Evolutionary conservation across 2,797 vertebrate species (phyloP).

Genomic region (Limosa lapponica): DNA sequence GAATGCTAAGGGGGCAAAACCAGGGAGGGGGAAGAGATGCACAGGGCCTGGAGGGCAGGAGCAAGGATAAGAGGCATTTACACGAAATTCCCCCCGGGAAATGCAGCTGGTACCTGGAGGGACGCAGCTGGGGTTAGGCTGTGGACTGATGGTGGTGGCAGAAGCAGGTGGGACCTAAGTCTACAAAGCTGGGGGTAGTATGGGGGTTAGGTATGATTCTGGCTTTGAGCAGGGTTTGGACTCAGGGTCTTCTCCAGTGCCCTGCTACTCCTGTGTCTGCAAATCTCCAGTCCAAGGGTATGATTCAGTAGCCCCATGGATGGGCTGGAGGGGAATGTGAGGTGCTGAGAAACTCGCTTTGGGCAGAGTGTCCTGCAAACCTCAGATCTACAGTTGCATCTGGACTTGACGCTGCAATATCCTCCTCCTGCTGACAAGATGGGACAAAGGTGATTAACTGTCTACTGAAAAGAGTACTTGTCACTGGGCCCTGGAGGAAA

Average conservation of each 20-base stretch:
- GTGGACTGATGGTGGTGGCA: neutral
- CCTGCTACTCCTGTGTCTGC: rapidly evolving
- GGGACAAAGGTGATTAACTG: neutral
- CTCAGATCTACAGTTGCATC: neutral
- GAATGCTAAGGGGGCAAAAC: neutral
- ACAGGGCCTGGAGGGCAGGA: neutral
- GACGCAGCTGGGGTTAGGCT: neutral
- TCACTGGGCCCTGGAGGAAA: neutral
- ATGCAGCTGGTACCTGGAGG: neutral
- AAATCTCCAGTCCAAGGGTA: neutral
- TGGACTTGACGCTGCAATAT: neutral
- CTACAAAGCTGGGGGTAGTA: neutral
- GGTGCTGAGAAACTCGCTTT: neutral
- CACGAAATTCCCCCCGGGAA: rapidly evolving
- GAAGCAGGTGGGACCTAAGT: neutral
- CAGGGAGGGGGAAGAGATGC: neutral
- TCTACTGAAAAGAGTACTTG: neutral
- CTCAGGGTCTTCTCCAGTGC: neutral
- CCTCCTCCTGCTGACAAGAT: neutral
- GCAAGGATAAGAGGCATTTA: neutral
- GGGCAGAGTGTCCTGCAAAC: neutral
- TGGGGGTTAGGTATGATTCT: neutral
- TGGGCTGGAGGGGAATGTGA: rapidly evolving
- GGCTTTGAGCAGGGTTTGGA: neutral
- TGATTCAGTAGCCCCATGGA: neutral